Base-by-base conservation (phyloP, 1,140 invertebrate species). In the Drosophila navojoa region DNA sequence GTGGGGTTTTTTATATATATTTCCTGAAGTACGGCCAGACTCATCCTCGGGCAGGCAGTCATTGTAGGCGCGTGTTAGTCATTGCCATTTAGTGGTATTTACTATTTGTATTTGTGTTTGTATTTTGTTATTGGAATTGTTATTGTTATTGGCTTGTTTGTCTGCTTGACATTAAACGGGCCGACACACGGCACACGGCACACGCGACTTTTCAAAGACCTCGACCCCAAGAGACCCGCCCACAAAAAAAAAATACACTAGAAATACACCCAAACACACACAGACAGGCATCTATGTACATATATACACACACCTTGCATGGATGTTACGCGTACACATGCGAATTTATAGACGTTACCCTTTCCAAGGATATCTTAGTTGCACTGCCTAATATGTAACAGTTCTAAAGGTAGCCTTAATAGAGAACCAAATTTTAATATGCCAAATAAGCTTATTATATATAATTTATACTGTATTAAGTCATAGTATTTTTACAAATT, bases 61-160 rank as follows among this genome's bases (percentile, higher is more conserved):
- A 49, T 76, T 81, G 59, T 58, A 63, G 82, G 82, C 82, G 79
- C 84, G 84, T 82, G 76, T 87, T 87, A 77, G 82, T 87, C 82
- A 87, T 87, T 68, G 79, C 54, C 57, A 64, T 76, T 72, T 70
- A 16, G 42, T 32, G 57, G 74, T 81, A 63, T 77, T 87, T 69
- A 74, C 64, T 77, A 79, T 87, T 76, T 86, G 70, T 78, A 73
- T 76, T 79, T 67, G 53, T 61, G 50, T 45, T 60, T 71, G 62
- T 47, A 9, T 52, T 63, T 27, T 52, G 29, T 32, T 71, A 32
- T 54, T 58, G 61, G 44, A 54, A 45, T 58, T 70, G 59, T 72
- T 73, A 73, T 62, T 70, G 71, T 70, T 74, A 70, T 70, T 74
- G 67, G 29, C 59, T 63, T 74, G 71, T 74, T 74, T 74, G 71